Conservation (phyloP, 2,888 invertebrate species). For the Lycophotia porphyrea region DNA sequence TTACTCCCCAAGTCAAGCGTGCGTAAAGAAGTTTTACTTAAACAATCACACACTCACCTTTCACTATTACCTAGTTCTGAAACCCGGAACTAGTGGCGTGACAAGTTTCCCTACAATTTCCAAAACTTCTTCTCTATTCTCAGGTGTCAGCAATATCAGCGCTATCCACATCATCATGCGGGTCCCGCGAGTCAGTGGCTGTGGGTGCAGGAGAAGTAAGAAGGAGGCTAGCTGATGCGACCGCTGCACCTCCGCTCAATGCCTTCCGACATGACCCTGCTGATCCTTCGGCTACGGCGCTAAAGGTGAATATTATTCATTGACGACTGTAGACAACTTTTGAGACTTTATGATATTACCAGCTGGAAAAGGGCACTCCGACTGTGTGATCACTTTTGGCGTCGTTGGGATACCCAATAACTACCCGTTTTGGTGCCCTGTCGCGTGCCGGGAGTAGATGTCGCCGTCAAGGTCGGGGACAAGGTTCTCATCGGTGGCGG, state of each 20-base stretch:
- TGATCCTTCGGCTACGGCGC: constrained; percentile 99
- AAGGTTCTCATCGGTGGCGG: too few species aligned
- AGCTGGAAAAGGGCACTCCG: too few species aligned
- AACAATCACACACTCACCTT: too few species aligned
- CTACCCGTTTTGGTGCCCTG: too few species aligned
- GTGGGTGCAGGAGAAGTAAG: constrained; percentile 97
- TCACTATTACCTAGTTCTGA: not conserved
- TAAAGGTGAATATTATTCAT: constrained; percentile 91
- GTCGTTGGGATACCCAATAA: too few species aligned
- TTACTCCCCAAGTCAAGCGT: too few species aligned
- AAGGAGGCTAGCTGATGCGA: constrained; percentile 94
- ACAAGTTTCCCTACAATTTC: not conserved
- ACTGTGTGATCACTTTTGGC: too few species aligned
- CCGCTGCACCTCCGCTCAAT: constrained; percentile 89
- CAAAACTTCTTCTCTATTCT: not conserved
- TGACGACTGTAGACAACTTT: not conserved
- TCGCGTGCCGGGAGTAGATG: too few species aligned
- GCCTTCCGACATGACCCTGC: constrained; percentile 98
- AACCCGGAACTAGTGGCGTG: not conserved
- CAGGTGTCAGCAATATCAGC: constrained; percentile 82
- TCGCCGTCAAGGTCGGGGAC: too few species aligned
- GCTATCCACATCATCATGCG: constrained; percentile 83
- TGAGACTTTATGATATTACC: not conserved
- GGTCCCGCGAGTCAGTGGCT: constrained; percentile 91
- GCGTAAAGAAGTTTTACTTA: too few species aligned